These are phyloP conservation scores for Agrotis segetum DNA, from an alignment of 2,888 invertebrate genomes.

Conservation along the genomic window DNA sequence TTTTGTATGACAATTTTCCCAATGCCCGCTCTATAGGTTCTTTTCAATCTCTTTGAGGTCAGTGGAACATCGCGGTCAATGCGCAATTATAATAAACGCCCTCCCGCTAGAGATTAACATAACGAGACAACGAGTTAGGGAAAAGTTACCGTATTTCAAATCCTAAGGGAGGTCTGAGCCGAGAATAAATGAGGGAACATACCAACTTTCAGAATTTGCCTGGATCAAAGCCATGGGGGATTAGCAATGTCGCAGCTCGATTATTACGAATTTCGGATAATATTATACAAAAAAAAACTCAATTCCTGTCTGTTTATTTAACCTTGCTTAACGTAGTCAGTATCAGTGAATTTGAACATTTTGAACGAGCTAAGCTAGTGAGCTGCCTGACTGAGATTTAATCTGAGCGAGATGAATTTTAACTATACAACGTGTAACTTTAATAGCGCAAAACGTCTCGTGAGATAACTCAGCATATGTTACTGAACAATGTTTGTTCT, in stretches of 20 bases:
- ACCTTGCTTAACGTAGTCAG: too few relatives aligned
- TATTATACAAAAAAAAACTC: not conserved
- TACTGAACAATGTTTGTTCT: too few relatives aligned
- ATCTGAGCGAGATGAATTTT: not conserved
- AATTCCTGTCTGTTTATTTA: not conserved
- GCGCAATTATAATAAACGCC: conserved; percentile 73
- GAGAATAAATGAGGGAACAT: conserved; percentile 78
- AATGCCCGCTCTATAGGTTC: too few relatives aligned
- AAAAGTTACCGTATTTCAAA: conserved; percentile 77
- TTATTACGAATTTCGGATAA: conserved; percentile 37
- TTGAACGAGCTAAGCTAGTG: too few relatives aligned
- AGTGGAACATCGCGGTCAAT: conserved; percentile 60
- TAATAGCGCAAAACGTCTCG: too few relatives aligned
- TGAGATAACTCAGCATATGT: too few relatives aligned
- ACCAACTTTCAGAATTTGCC: conserved; percentile 72
- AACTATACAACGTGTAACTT: too few relatives aligned
- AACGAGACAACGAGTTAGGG: conserved; percentile 79
- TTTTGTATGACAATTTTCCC: too few relatives aligned
- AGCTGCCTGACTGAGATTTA: not conserved
- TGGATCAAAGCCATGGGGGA: conserved; percentile 66
- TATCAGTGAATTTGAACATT: not conserved
- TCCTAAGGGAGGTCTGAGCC: conserved; percentile 69
- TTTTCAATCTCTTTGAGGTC: too few relatives aligned
- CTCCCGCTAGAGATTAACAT: conserved; percentile 76
- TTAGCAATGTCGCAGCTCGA: conserved; percentile 53